A percentile compares a stretch with the other conserved stretches of the same genome.
phyloP scores from a whole-genome alignment of 1,140 invertebrate genomes.

The Trichomalopsis sarcophagae region DNA sequence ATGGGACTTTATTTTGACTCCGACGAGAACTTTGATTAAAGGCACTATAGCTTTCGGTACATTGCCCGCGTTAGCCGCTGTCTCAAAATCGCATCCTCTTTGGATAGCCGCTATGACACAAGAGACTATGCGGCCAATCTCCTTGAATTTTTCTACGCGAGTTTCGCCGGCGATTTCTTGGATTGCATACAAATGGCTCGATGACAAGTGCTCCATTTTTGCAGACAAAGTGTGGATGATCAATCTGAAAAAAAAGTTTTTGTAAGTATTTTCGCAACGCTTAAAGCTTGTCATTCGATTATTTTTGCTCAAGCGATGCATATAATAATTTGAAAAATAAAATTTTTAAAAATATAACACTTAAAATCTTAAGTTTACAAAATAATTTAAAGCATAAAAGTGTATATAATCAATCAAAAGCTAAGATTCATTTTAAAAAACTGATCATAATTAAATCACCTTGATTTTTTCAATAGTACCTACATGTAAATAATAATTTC shows the following conservation, averaged over 20 bases:
- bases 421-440: too few species aligned
- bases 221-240: neutral
- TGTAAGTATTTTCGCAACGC: neutral
- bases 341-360: too few species aligned
- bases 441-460: too few species aligned
- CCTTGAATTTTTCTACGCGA: conserved; percentile 59
- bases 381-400: too few species aligned
- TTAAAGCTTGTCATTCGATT: too few species aligned
- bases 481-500: too few species aligned
- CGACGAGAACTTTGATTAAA: conserved; percentile 58
- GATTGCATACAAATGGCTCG: conserved; percentile 56
- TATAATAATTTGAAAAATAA: too few species aligned
- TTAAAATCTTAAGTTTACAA: too few species aligned
- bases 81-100: neutral
- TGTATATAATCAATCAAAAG: too few species aligned
- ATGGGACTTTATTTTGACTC: conserved; percentile 54
- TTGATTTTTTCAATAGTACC: too few species aligned
- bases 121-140: conserved; percentile 56
- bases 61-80: neutral
- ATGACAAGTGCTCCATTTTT: neutral
- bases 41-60: conserved; percentile 58
- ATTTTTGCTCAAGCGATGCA: too few species aligned
- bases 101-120: conserved; percentile 7
- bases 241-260: neutral
- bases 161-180: conserved; percentile 62